Evolutionary conservation across 2,113 vertebrate genomes (phyloP), one percentile per base, ranked within the genome.

Genomic region (Origma solitaria): DNA sequence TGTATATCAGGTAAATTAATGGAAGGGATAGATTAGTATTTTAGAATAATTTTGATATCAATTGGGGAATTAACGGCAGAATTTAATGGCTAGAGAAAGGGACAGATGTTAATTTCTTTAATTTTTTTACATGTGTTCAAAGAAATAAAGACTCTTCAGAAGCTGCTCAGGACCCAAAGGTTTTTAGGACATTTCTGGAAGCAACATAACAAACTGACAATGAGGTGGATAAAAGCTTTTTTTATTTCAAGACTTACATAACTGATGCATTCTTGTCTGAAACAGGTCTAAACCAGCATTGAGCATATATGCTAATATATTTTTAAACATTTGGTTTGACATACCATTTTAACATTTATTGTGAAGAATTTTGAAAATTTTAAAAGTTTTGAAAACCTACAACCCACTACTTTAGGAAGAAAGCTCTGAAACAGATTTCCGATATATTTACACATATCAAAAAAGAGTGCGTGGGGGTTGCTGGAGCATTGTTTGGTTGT

Each of bases 381-480:
- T 56, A 11, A 24, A 66, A 75, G 13, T 89, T 83, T 86, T 73
- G n/a, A 81, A 78, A 81, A 40, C 5, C 12, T 73, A 27, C 2
- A 73, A 70, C 62, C 37, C 22, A 50, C 5, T 77, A 22, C 13
- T 75, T 91, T 65, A 83, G 20, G 37, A 68, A 35, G 4, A 64
- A 45, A 82, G 5, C 25, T 69, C 33, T 60, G 37, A 73, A 69
- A 61, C 3, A 53, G 30, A 57, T 3, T 7, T 53, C 9, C 38
- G 38, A 31, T n/a, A 38, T 27, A 58, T 58, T 61, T 45, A 40
- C 2, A 47, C 11, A 76, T 3, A 72, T 44, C 7, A 42, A 54
- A 70, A 87, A 8, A 1, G 6, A 21, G 4, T 6, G 7, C 37
- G 17, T 2, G 3, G 9, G 2, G 7, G 8, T 18, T 15, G 9